phyloP scores from a whole-genome alignment of 2,888 invertebrate genomes.

The Tipula vernalis region DNA sequence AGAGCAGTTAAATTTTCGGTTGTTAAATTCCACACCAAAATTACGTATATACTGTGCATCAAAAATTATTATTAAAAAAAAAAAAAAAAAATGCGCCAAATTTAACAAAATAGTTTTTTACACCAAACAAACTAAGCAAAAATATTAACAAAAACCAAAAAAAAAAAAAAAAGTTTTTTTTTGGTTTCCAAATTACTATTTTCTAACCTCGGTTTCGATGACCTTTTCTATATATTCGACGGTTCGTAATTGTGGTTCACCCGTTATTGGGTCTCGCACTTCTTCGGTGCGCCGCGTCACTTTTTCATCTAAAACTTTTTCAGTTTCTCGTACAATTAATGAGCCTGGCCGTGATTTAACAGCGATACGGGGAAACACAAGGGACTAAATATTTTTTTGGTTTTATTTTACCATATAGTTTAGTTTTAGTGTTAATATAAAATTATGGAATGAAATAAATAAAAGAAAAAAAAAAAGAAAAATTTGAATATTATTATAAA shows the following conservation, averaged over 20 bases:
- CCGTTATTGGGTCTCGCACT: conserved; percentile 73
- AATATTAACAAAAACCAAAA: neutral
- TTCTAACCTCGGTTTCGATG: conserved; percentile 85
- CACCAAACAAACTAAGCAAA: neutral
- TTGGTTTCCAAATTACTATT: neutral
- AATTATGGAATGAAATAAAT: conserved; percentile 16
- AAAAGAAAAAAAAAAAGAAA: conserved; percentile 14
- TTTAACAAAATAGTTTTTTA: neutral
- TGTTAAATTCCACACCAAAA: neutral
- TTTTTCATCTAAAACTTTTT: conserved; percentile 80
- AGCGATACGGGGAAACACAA: conserved; percentile 67
- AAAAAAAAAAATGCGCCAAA: neutral
- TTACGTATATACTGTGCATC: neutral
- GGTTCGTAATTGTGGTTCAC: conserved; percentile 76
- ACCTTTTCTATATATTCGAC: conserved; percentile 91
- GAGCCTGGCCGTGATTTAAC: conserved; percentile 77
- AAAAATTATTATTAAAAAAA: neutral
- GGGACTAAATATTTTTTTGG: neutral
- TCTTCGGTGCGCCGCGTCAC: conserved; percentile 78
- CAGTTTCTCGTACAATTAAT: conserved; percentile 74
- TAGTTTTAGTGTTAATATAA: neutral
- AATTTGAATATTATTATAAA: neutral
- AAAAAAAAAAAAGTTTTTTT: neutral
- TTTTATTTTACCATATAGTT: neutral
- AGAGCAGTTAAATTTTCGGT: neutral